These are phyloP conservation scores for Threskiornis aethiopicus DNA, from an alignment of 2,797 vertebrate species.

Conservation along the genomic window DNA sequence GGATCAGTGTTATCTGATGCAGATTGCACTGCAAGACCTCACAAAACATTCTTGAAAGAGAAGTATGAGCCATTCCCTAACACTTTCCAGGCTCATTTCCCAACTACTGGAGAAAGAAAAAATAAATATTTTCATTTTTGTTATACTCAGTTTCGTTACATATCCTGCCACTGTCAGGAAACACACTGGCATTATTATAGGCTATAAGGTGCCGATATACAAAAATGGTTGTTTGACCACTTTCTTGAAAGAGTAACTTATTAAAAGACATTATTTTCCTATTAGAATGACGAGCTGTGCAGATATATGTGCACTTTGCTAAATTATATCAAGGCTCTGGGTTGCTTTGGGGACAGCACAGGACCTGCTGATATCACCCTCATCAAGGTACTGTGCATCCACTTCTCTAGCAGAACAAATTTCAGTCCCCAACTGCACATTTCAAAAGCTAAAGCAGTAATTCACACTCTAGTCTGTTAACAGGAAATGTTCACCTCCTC, in stretches of 20 bases:
- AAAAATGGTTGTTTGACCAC: neutral
- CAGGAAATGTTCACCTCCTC: neutral
- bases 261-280: neutral
- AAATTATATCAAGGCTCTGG: neutral
- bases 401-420: neutral
- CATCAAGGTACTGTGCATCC: neutral
- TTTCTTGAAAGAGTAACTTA: neutral
- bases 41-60: conserved; percentile 65
- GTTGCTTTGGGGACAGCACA: neutral
- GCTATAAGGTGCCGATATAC: neutral
- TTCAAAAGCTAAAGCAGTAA: conserved; percentile 3
- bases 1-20: conserved; percentile 45
- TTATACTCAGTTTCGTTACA: conserved; percentile 28
- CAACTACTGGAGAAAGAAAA: conserved; percentile 63
- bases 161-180: neutral
- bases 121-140: conserved; percentile 66
- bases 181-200: neutral
- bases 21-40: conserved; percentile 61
- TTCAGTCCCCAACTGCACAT: neutral
- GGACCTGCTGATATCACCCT: neutral
- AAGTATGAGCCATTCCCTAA: conserved; percentile 56
- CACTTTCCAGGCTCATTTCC: conserved; percentile 53
- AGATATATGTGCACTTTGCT: neutral
- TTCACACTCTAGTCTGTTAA: neutral
- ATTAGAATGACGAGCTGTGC: neutral